Evolutionary conservation across 2,113 vertebrate species (phyloP).

Genomic region (Indicator indicator): DNA sequence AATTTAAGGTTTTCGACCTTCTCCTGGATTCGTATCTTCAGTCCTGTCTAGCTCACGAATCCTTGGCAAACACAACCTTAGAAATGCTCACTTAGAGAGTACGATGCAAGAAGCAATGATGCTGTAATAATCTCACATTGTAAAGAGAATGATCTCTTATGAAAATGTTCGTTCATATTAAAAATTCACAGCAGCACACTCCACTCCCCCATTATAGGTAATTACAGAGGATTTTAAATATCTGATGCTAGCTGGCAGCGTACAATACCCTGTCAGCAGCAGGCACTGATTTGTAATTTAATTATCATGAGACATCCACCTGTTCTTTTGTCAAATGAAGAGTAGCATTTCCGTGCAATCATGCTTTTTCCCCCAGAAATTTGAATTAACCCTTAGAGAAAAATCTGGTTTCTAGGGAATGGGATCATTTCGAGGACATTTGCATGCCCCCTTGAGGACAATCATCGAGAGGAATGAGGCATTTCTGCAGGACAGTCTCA

Average conservation of each 20-base stretch:
- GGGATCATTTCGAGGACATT: not conserved
- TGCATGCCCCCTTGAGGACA: not conserved
- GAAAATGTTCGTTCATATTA: conserved; percentile 54
- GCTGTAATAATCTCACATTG: not conserved
- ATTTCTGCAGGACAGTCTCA: not conserved
- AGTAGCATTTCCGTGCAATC: conserved; percentile 63
- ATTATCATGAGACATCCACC: conserved; percentile 79
- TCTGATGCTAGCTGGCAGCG: conserved; percentile 70
- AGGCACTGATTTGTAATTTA: conserved; percentile 80
- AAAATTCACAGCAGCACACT: conserved; percentile 68
- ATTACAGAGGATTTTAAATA: conserved; percentile 81
- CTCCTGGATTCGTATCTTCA: not conserved
- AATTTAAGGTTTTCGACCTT: not conserved
- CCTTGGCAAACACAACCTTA: not conserved
- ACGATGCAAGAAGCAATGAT: not conserved
- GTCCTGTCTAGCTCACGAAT: not conserved
- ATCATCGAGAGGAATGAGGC: not conserved
- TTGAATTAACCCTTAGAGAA: conserved; percentile 28
- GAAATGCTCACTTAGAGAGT: not conserved
- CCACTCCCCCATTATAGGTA: conserved; percentile 70
- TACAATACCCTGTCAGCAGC: conserved; percentile 73
- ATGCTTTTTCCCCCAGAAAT: conserved; percentile 42
- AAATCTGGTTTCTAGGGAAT: not conserved
- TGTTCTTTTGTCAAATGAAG: conserved; percentile 71
- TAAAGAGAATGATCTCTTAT: conserved; percentile 35